phyloP scores from a whole-genome alignment of 2,888 invertebrate genomes.

The Nomada flava region DNA sequence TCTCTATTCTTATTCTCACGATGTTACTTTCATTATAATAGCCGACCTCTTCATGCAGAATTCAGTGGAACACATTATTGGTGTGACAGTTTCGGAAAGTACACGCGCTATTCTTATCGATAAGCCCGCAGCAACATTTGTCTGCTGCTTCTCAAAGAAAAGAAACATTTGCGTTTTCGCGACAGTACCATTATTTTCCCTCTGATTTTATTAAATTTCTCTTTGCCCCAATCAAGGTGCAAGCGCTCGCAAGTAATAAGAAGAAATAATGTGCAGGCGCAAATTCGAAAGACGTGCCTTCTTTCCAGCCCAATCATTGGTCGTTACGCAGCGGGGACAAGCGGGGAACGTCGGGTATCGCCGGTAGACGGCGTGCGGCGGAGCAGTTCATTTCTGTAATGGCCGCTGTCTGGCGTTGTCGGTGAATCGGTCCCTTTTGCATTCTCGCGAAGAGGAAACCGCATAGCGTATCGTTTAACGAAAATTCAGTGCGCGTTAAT shows the following conservation, averaged over 20 bases:
- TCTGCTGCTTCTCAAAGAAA: not conserved
- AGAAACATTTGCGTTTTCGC: not conserved
- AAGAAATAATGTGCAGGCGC: no score
- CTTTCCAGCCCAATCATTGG: slow-evolving; percentile 35
- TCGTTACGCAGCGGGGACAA: slow-evolving; percentile 20
- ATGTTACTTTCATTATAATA: slow-evolving; percentile 40
- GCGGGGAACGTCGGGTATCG: slow-evolving; percentile 46
- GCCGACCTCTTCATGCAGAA: not conserved
- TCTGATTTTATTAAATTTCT: no score
- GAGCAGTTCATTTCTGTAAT: slow-evolving; percentile 80
- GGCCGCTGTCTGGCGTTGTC: slow-evolving; percentile 83
- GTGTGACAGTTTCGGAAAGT: not conserved
- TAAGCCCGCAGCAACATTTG: no score
- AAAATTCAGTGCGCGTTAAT: not conserved
- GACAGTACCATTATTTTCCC: not conserved
- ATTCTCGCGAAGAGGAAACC: slow-evolving; percentile 37
- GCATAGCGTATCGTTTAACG: slow-evolving; percentile 28
- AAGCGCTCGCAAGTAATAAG: not conserved
- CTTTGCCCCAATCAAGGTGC: slow-evolving; percentile 6
- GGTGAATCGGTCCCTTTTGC: slow-evolving; percentile 70
- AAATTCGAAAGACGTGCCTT: slow-evolving; percentile 15
- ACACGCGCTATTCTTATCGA: no score
- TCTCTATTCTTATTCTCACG: slow-evolving; percentile 63
- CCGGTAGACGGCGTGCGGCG: slow-evolving; percentile 66
- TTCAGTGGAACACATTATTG: slow-evolving; percentile 1